Evolutionary conservation across 2,797 vertebrate species (phyloP), one percentile per base, ranked within the genome.

Genomic region (Botia kubotai): DNA sequence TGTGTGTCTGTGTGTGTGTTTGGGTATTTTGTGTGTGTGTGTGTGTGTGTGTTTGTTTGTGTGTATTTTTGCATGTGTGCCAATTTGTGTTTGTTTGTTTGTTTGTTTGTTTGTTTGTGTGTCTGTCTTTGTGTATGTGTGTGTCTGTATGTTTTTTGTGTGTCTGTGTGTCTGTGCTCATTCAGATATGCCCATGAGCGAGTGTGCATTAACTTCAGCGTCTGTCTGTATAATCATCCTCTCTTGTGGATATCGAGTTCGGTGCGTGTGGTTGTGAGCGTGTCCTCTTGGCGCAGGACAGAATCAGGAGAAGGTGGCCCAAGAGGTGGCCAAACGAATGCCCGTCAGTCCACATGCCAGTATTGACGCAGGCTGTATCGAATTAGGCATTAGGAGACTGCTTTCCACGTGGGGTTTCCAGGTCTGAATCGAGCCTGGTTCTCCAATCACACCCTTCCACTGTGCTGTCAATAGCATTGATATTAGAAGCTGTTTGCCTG

Each of bases 241-340:
- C 69, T 55, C 77, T 63, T 66, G 50, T 65, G 77, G n/a, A 19
- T 65, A 66, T 80, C 46, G 3, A 55, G 50, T 80, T 72, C 10
- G 14, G 60, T 2, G 7, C 57, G 63, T 58, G 23, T 14, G n/a
- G 23, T 72, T 79, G 80, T n/a, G 70, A 53, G 83, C 83, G 76
- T 90, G 89, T 88, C 90, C 86, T 85, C 83, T 81, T 69, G 82
- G 77, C 70, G 80, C 50, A 80, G 85, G 82, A 72, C 80, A 66
- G 83, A 89, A 88, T 91, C 86, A 83, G 83, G 66, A 78, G 72
- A 75, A 43, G 73, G 77, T 70, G 46, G 77, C 48, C 39, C 86
- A 83, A 77, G 48, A 82, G 81, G 89, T 82, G 81, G 82, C 77
- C 82, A 84, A 81, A 82, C 84, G 79, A 88, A 90, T 82, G 82